Evolutionary conservation across 2,888 invertebrate species (phyloP), one percentile per base, ranked within the genome.

Genomic region (Charanyca ferruginea): DNA sequence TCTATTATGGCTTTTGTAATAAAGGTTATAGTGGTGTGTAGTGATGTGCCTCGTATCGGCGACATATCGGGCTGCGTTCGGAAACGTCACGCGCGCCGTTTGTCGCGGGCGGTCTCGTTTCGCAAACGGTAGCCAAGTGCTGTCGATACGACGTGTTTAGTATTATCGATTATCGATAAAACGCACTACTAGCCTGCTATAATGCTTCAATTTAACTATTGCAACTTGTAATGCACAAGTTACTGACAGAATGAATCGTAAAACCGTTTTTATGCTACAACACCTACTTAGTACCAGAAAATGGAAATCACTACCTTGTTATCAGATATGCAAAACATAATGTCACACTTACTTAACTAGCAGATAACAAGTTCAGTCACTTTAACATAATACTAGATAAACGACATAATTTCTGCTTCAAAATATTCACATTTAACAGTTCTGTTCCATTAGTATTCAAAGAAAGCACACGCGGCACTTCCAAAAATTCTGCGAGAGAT

Each of bases 91-190:
- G 93, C 91, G 92, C 90, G 91, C 90, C 88, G 93, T 93, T 91
- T 92, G 92, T 93, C 93, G 93, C 93, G 84, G 81, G 80, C 86
- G 86, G 93, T 94, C 94, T 94, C 94, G 94, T 90, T 94, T 90
- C 78, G 84, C 86, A 84, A 86, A 91, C 94, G 86, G 94, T 93
- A 94, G 94, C 91, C 70, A 77, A 88, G 87, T 82, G 87, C 88
- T 85, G 91, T 80, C 84, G 84, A 69, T 73, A 66, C 65, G 71
- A 68, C 79, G 80, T 79, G 66, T 75, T 78, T 83, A 84, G 73
- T 83, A 84, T 80, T 87, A 85, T 90, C 83, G 86, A 85, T 83
- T 77, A 69, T 80, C 80, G 73, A 82, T 79, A 77, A 73, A 83
- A 73, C 53, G 62, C 66, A 60, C 67, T 59, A 28, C 69, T 53